Base-by-base conservation (phyloP, 1,140 invertebrate genomes). In the Camponotus floridanus region DNA sequence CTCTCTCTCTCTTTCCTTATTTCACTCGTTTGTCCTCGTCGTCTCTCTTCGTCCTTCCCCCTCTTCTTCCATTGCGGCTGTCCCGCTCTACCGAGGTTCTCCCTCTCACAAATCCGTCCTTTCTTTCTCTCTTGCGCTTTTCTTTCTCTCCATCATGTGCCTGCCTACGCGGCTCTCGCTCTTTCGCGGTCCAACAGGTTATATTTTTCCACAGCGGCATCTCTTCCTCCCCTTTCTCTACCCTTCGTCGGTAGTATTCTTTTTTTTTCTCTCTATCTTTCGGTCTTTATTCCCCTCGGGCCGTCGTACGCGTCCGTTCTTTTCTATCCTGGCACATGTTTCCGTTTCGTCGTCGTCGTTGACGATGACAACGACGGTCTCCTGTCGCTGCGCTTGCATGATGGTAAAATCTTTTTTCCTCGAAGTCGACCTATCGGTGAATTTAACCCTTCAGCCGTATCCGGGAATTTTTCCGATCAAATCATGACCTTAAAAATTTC, bases 151-250 rank as follows among this genome's bases (percentile, higher is more conserved):
- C 21, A 48, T 92, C 87, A 21, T 55, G 48, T 79, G 64, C 76
- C 68, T 76, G 64, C 76, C 68, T 76, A 64, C 64, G 59, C 65
- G 26, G 80, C 15, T 21, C 65, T 91, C 90, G 67, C 91, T 94
- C 91, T 89, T 93, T 92, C 91, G 87, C 92, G 93, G 93, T 94
- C 94, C 94, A 94, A 94, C 94, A 94, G 94, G 93, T 94, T 94
- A 94, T 94, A 94, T 94, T 94, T 94, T 94, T 94, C 93, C 92
- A 36, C 45, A 93, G 87, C 89, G 89, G 76, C 61, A 84, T 71
- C 87, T 85, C 86, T 84, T 55, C 62, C 84, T 73, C 85, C 80
- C 21, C 70, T 59, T 64, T 48, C 57, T 55, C 71, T 78, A 73
- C 68, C 80, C 78, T 39, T 67, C 76, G 59, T 9, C 67, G 62